Base-by-base conservation (phyloP, 2,888 invertebrate species). In the Mesochorus sp. region DNA sequence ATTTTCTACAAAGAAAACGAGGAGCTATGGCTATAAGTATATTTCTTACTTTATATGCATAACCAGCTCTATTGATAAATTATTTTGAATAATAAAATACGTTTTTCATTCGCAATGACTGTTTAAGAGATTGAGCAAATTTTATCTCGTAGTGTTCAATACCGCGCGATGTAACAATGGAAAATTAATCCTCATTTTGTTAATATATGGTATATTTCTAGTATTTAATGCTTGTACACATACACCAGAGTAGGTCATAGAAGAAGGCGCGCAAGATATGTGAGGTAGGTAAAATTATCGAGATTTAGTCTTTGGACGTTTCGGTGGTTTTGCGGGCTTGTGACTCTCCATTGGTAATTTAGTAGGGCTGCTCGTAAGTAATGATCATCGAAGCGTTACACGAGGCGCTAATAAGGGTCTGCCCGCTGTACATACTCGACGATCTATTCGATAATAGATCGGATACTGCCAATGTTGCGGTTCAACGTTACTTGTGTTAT, bases 241-340 rank as follows among this genome's bases (percentile, higher is more conserved):
- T 17, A 26, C 14, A 39, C 28, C 12, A 31, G 42, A 17, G 8
- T 26, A n/a, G n/a, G n/a, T n/a, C n/a, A n/a, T n/a, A 62, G 31
- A 62, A 67, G 59, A 67, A 66, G 42, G 57, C 75, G 47, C 3
- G 49, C 68, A 70, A 75, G 66, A 76, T 79, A 75, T 81, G 84
- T 84, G 81, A n/a, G 81, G 82, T 83, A 81, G 79, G 81, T 76
- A 76, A 82, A 82, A 86, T 86, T 84, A 84, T 85, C 82, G 82
- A 80, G 81, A 85, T 84, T 83, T 71, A 53, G 83, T 85, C 85
- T 85, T 86, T 84, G 81, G 80, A 81, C 85, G 83, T 83, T 85
- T 37, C 49, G 39, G 53, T 34, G 73, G 72, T 74, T 47, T 57
- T 62, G 71, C 61, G 68, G 74, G 49, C 44, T 47, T n/a, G 49